These are phyloP conservation scores for Rambutsinella grinnellia DNA, from an alignment of 2,888 invertebrate genomes.

Conservation along the genomic window DNA sequence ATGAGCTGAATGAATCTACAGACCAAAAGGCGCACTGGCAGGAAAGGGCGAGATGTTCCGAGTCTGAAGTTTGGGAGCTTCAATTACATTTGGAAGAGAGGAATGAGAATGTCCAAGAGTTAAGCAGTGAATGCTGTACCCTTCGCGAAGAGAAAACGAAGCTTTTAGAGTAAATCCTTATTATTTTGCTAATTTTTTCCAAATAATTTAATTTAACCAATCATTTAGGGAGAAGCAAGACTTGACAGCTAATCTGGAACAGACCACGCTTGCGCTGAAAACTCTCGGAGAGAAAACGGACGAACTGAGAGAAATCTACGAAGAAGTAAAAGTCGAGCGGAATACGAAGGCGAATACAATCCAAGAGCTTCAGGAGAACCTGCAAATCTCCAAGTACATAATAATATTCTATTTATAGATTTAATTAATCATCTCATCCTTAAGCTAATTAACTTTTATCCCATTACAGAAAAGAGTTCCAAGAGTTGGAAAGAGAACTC, in stretches of 20 bases:
- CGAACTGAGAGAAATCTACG: conserved; percentile 3
- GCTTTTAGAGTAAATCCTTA: conserved; percentile 24
- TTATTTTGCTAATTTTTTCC: no score
- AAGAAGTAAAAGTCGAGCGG: conserved; percentile 6
- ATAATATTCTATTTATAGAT: background rate
- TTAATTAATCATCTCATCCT: background rate
- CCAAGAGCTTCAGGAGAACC: conserved; percentile 2
- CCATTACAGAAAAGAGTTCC: conserved; percentile 24
- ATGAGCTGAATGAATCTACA: conserved; percentile 36
- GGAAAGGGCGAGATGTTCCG: conserved; percentile 51
- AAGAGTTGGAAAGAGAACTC: conserved; percentile 33
- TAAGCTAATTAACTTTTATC: background rate
- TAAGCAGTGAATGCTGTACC: conserved; percentile 2
- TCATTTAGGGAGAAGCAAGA: background rate
- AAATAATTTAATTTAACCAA: no score
- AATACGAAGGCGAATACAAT: conserved; percentile 3
- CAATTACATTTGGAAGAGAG: conserved; percentile 43
- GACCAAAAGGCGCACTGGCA: conserved; percentile 59
- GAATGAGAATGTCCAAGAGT: conserved; percentile 35
- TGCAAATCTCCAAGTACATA: conserved; percentile 25
- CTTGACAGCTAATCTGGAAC: conserved; percentile 14
- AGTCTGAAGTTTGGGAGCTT: conserved; percentile 46
- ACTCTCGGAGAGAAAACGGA: conserved; percentile 1
- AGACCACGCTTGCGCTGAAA: background rate
- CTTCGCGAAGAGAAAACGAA: conserved; percentile 20